Base-by-base conservation (phyloP, 2,113 vertebrate species). In the Rhegmatorhina hoffmannsi region DNA sequence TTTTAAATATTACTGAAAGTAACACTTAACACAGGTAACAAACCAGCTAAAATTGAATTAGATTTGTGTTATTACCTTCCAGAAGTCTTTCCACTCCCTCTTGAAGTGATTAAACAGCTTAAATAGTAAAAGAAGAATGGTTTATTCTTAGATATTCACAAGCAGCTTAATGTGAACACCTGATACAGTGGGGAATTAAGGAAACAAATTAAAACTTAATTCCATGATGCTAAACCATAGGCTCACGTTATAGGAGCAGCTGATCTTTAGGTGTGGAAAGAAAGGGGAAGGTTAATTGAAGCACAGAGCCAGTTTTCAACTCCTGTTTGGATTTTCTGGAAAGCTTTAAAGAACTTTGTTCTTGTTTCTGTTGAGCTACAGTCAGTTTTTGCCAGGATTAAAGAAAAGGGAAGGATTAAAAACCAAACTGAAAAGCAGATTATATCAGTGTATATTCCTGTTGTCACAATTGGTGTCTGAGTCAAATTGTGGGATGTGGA, bases 121-220 rank as follows among this genome's bases (percentile, higher is more conserved):
- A 92, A 87, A 60, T 33, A 88, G 64, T 69, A 69, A 91, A 88
- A 91, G 70, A 64, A 46, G 49, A 95, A 53, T 53, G 24, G 33
- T 83, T 94, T 97, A 63, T 96, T 95, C 70, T 90, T 94, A 59
- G 70, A 56, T 87, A 78, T 67, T 83, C 70, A 15, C 59, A 85
- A 77, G 82, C 66, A 92, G 83, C 85, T 90, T 95, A 74, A 73
- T 87, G 19, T 73, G 56, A 90, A 76, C 68, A 72, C 50, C 81
- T 86, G 72, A 64, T 92, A 62, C 66, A 73, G 75, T 59, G 26
- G 9, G 75, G 79, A 90, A 74, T 91, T 88, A 77, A 70, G 84
- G 92, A 70, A 95, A 90, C 62, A 79, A 85, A 87, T 75, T 82
- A 58, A 84, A 91, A 43, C 75, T 58, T 80, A 77, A 85, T 77